phyloP scores from a whole-genome alignment of 2,888 invertebrate species.

The Aphidius colemani region DNA sequence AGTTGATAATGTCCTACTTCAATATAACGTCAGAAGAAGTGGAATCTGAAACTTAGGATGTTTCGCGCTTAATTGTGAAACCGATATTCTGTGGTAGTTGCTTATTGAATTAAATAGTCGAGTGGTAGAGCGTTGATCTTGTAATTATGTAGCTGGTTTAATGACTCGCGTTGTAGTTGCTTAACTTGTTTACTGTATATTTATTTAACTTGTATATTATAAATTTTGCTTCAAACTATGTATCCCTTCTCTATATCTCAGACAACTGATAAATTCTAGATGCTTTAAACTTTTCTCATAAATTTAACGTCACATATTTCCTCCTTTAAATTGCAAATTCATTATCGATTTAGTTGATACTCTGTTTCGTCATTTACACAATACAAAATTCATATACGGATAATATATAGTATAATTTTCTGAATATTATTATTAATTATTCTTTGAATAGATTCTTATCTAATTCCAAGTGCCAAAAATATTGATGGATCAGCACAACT shows the following conservation, averaged over 20 bases:
- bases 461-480: slow-evolving; percentile 11
- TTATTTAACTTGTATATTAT: too few species aligned
- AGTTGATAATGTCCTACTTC: too few species aligned
- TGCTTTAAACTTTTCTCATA: slow-evolving; percentile 6
- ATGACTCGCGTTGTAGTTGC: slow-evolving; percentile 13
- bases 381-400: too few species aligned
- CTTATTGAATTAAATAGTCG: slow-evolving; percentile 39
- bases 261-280: not conserved
- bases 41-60: not conserved
- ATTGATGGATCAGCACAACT: slow-evolving; percentile 32
- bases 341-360: too few species aligned
- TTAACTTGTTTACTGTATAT: slow-evolving; percentile 2
- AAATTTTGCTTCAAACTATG: too few species aligned
- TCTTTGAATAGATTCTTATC: slow-evolving; percentile 28
- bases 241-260: not conserved
- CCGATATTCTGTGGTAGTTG: slow-evolving; percentile 38
- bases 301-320: not conserved
- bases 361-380: too few species aligned
- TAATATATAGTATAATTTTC: not conserved
- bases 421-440: not conserved
- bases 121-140: slow-evolving; percentile 17
- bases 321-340: slow-evolving; percentile 1
- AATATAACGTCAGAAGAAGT: too few species aligned
- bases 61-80: slow-evolving; percentile 37
- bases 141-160: slow-evolving; percentile 21